Conservation (phyloP, 1,140 invertebrate genomes). For the Aporrectodea caliginosa region DNA sequence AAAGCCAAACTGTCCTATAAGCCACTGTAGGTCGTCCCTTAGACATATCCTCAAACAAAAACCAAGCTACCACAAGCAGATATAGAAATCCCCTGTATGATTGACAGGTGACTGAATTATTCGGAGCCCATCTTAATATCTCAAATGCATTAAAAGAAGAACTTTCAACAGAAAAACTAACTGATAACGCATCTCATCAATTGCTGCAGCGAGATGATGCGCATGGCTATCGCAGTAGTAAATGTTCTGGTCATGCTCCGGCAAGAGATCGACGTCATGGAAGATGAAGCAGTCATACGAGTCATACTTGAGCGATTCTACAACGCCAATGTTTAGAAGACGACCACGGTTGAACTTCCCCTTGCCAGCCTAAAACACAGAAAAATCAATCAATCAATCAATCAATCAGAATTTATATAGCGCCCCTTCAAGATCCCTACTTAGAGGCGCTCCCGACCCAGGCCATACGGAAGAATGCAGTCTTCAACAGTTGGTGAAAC, state of each 20-base stretch:
- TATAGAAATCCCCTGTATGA: background rate
- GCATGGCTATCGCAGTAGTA: conserved; percentile 51
- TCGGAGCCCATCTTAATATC: background rate
- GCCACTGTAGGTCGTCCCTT: background rate
- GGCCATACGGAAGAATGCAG: no score
- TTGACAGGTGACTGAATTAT: background rate
- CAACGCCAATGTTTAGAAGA: conserved; percentile 51
- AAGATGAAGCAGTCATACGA: conserved; percentile 52
- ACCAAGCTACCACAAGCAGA: background rate
- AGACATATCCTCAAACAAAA: background rate
- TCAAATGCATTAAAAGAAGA: background rate
- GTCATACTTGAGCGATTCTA: conserved; percentile 44
- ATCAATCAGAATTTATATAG: no score
- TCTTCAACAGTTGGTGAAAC: no score
- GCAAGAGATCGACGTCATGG: conserved; percentile 52
- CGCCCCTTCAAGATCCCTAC: no score
- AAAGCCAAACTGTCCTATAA: background rate
- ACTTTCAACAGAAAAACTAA: conserved; percentile 34
- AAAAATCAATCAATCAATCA: no score
- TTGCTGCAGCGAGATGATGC: conserved; percentile 47
- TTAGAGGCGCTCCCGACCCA: no score
- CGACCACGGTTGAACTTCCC: conserved; percentile 50
- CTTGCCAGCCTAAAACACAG: conserved; percentile 38
- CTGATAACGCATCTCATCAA: conserved; percentile 53
- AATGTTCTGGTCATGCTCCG: conserved; percentile 49